Evolutionary conservation across 2,113 vertebrate species (phyloP).

Genomic region (Lamprologus lemairii): DNA sequence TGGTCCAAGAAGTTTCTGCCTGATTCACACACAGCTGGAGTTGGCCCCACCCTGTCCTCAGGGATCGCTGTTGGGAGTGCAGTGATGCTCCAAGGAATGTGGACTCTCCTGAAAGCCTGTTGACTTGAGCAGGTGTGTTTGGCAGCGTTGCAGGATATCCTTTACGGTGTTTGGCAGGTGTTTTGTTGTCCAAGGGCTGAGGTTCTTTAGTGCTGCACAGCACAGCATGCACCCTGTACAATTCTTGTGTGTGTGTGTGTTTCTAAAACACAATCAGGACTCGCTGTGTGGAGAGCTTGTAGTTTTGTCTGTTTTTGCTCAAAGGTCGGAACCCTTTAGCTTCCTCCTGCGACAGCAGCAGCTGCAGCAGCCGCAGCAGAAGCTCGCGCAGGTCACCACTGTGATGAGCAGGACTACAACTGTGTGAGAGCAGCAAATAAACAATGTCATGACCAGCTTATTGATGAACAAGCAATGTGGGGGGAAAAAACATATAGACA

Average conservation of each 20-base stretch:
- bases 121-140: background rate
- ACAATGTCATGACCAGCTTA: background rate
- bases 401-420: constrained; percentile 51
- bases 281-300: background rate
- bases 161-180: background rate
- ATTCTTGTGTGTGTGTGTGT: background rate
- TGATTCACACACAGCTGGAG: background rate
- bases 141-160: background rate
- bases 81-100: constrained; percentile 23
- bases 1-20: background rate
- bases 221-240: background rate
- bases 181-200: background rate
- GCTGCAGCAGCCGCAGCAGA: constrained; percentile 49
- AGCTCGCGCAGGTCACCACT: constrained; percentile 27
- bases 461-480: background rate
- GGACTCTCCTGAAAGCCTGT: constrained; percentile 14
- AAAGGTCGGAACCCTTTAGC: background rate
- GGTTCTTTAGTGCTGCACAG: background rate
- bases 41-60: background rate
- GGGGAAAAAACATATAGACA: background rate
- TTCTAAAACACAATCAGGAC: background rate
- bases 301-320: background rate
- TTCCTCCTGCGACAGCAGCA: constrained; percentile 30
- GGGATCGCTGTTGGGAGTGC: background rate
- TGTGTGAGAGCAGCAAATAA: constrained; percentile 4